Evolutionary conservation across 2,113 vertebrate species (phyloP).

Genomic region (Rhinolophus sinicus): DNA sequence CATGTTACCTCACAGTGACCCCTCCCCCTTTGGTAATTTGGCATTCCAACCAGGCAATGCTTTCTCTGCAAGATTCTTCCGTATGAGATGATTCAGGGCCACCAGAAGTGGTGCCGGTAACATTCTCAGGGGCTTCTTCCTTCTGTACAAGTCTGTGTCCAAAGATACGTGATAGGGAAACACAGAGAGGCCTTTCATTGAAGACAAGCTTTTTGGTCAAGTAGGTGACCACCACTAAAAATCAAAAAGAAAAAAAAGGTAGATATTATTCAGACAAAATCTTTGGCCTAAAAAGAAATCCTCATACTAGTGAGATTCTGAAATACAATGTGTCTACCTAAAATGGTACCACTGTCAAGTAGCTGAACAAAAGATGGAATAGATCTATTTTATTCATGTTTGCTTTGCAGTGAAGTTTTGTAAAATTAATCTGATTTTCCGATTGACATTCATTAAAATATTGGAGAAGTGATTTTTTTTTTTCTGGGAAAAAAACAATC

Average conservation of each 20-base stretch:
- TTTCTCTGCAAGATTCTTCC: constrained; percentile 82
- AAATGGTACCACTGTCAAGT: not conserved
- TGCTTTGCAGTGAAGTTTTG: not conserved
- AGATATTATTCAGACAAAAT: not conserved
- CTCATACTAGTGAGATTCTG: not conserved
- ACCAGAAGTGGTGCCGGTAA: constrained; percentile 83
- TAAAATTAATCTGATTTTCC: not conserved
- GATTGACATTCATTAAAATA: not conserved
- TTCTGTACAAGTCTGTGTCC: constrained; percentile 86
- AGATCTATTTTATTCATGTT: not conserved
- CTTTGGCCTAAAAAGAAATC: not conserved
- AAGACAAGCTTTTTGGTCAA: constrained; percentile 82
- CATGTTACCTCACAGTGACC: constrained; percentile 82
- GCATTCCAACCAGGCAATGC: constrained; percentile 64
- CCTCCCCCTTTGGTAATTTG: constrained; percentile 79
- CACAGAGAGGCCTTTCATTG: constrained; percentile 81
- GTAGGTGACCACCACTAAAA: constrained; percentile 85
- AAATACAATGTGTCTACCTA: not conserved
- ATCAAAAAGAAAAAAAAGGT: constrained; percentile 13
- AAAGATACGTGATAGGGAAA: constrained; percentile 87
- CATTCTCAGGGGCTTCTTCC: constrained; percentile 83
- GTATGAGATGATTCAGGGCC: constrained; percentile 80
- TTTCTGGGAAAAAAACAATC: not conserved
- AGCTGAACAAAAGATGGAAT: not conserved
- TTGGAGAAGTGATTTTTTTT: not conserved